These are phyloP conservation scores for Incurvaria masculella DNA, from an alignment of 2,888 invertebrate species.

Conservation along the genomic window DNA sequence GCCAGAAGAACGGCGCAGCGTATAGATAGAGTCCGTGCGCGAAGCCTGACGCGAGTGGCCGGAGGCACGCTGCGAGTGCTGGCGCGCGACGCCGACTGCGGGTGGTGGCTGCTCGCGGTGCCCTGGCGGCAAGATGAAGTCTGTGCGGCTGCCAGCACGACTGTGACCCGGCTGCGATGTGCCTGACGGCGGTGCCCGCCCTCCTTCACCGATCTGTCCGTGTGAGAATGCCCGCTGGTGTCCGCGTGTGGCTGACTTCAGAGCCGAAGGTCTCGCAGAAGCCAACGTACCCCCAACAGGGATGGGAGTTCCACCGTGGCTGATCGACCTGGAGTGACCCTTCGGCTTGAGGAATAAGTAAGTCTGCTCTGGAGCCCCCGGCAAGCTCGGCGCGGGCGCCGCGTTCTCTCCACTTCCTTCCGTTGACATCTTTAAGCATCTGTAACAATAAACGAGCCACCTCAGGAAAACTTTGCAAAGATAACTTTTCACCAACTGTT, in stretches of 20 bases:
- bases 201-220: conserved; percentile 74
- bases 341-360: conserved; percentile 52
- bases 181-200: conserved; percentile 30
- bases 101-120: conserved; percentile 65
- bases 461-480: neutral
- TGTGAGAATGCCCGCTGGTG: conserved; percentile 86
- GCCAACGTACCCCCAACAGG: conserved; percentile 32
- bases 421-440: conserved; percentile 68
- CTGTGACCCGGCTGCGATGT: conserved; percentile 66
- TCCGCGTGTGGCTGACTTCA: conserved; percentile 70
- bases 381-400: conserved; percentile 46
- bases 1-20: conserved; percentile 70
- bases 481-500: neutral
- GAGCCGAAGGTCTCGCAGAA: conserved; percentile 61
- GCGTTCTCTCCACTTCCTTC: conserved; percentile 61
- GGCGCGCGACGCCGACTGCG: conserved; percentile 39
- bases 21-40: conserved; percentile 86
- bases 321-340: conserved; percentile 78
- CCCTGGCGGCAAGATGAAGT: conserved; percentile 84
- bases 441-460: conserved; percentile 26
- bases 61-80: conserved; percentile 50
- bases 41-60: conserved; percentile 87
- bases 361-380: conserved; percentile 52
- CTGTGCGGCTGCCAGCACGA: conserved; percentile 81
- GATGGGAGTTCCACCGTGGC: conserved; percentile 71